Evolutionary conservation across 2,888 invertebrate species (phyloP).

Genomic region (Dryococelus australis): DNA sequence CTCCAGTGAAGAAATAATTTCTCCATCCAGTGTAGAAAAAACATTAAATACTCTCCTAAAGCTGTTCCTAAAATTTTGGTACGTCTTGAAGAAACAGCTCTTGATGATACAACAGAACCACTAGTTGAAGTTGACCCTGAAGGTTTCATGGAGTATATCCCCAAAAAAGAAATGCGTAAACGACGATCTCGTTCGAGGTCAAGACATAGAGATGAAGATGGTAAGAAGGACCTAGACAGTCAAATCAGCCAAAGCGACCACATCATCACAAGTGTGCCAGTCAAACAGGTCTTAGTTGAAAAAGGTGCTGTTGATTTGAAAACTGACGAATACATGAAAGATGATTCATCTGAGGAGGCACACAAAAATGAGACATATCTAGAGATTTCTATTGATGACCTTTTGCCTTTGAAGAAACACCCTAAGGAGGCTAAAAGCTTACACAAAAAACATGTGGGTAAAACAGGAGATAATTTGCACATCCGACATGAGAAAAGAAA

Average conservation of each 20-base stretch:
- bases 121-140: constrained; percentile 56
- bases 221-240: background rate
- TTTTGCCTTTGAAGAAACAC: background rate
- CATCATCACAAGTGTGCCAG: background rate
- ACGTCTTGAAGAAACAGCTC: constrained; percentile 51
- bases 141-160: constrained; percentile 62
- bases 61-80: background rate
- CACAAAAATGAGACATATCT: constrained; percentile 5
- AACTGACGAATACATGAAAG: background rate
- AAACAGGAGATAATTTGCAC: background rate
- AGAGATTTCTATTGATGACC: background rate
- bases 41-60: background rate
- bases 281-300: background rate
- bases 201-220: constrained; percentile 31
- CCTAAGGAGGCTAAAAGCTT: background rate
- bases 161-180: constrained; percentile 58
- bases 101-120: constrained; percentile 53
- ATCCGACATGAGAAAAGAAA: background rate
- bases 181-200: constrained; percentile 57
- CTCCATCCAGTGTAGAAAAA: background rate
- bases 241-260: background rate
- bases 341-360: background rate
- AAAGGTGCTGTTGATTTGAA: background rate
- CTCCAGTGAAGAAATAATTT: background rate
- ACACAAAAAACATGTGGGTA: background rate